Evolutionary conservation across 2,888 invertebrate genomes (phyloP), one percentile per base, ranked within the genome.

Genomic region (Philopedon plagiatum): DNA sequence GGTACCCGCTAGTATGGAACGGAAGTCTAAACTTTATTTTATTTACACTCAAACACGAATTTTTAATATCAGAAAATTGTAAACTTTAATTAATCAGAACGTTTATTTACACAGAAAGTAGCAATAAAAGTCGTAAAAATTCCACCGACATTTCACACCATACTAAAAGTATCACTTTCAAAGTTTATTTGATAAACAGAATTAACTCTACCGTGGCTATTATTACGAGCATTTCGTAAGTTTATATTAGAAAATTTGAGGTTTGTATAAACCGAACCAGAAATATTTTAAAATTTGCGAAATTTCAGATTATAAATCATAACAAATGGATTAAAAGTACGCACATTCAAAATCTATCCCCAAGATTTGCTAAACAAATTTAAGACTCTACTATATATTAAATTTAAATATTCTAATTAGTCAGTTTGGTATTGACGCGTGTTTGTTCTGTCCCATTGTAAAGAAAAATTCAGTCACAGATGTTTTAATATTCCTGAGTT

Each of bases 91-190:
- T 23, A 46, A 23, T 21, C 46, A n/a, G n/a, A 46, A 9, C 1
- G 46, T 46, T 46, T 46, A 46, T 46, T 46, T 46, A 46, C 21
- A 34, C 11, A 34, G 19, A 46, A 46, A 46, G 19, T 46, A 23
- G 19, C 37, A 63, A n/a, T 63, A 15, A n/a, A n/a, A n/a, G 37
- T 23, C 51, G 63, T 37, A 23, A 51, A 63, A 34, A 51, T 63
- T 51, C 63, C 26, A 34, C 32, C 15, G 21, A 9, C 51, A 46
- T 63, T 63, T 63, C 63, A 5, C 51, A 37, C 63, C 49, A 63
- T 63, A 63, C 39, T 37, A 23, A 54, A 51, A 63, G 51, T 51
- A 63, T 63, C 63, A 51, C 54, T 63, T 63, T 63, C 37, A 4
- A 9, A 51, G 39, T 51, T 51, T 51, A 51, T 63, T 63, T 63